Base-by-base conservation (phyloP, 2,797 vertebrate genomes). In the Tapirus indicus region DNA sequence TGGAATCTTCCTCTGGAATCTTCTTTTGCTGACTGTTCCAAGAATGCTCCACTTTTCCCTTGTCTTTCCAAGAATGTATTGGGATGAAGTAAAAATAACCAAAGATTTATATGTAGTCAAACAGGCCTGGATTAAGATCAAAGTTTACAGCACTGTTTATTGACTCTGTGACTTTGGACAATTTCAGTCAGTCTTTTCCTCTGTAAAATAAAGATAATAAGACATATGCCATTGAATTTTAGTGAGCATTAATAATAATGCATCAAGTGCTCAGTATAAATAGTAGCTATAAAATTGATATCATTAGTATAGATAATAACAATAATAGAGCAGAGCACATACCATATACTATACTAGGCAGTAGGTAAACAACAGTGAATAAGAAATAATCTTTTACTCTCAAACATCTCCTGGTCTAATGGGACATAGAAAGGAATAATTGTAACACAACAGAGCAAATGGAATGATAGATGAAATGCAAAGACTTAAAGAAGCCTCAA, bases 121-220 rank as follows among this genome's bases (percentile, higher is more conserved):
- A 77, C 80, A 72, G 52, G 75, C 58, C 78, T 72, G 68, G 56
- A 74, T 91, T 72, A 94, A 93, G 35, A 54, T 52, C 5, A 93
- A 91, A 83, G 32, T 79, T 38, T 35, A 62, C 0, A 91, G 32
- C 32, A 85, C 25, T 90, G 21, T 91, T 86, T 95, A 62, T 44
- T 93, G 52, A 92, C 35, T 83, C 87, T 56, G 35, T 66, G 47
- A 84, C 62, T 77, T 97, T 52, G 62, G 47, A 29, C 44, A 74
- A 82, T 78, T 74, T 85, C 16, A 83, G n/a, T 91, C n/a, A 80
- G n/a, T 88, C 13, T 93, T 94, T 96, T 94, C 49, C 25, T 95
- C 49, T 92, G 11, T 64, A 84, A 97, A 68, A n/a, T 69, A 56
- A 60, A 7, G 44, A 14, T 64, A 38, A 52, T 94, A 92, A 86